Conservation (phyloP, 2,888 invertebrate genomes). For the Chrysolina haemoptera region DNA sequence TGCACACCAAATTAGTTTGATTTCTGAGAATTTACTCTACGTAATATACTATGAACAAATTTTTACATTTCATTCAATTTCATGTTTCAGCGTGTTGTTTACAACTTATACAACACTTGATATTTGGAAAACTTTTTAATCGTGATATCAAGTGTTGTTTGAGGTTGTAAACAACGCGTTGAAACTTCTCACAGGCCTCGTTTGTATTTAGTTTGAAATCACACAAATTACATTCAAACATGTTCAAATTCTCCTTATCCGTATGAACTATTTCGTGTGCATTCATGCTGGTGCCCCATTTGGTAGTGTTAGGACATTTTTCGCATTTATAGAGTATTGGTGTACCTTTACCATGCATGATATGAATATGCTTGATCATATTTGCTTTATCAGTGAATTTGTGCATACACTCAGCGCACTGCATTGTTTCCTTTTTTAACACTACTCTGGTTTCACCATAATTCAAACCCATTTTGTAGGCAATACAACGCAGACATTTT, state of each 20-base stretch:
- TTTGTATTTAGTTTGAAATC: constrained; percentile 18
- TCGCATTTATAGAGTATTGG: neutral
- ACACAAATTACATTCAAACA: constrained; percentile 11
- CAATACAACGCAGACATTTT: too few species aligned
- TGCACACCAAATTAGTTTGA: too few species aligned
- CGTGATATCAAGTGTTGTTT: too few species aligned
- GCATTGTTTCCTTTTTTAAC: neutral
- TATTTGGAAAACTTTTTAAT: too few species aligned
- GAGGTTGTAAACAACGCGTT: too few species aligned
- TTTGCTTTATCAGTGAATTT: neutral
- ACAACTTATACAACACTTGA: too few species aligned
- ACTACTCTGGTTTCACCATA: neutral
- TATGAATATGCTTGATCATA: neutral
- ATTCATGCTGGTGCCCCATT: neutral
- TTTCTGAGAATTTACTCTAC: too few species aligned
- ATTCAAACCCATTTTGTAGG: too few species aligned
- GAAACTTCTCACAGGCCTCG: too few species aligned
- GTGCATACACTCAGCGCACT: neutral
- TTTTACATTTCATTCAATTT: too few species aligned
- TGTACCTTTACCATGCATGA: neutral
- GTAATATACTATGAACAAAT: too few species aligned
- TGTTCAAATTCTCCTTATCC: neutral
- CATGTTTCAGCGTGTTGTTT: too few species aligned
- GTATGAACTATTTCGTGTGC: neutral
- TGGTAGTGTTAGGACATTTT: neutral